Conservation (phyloP, 1,140 invertebrate species). For the Diplogasteroides magnus region DNA sequence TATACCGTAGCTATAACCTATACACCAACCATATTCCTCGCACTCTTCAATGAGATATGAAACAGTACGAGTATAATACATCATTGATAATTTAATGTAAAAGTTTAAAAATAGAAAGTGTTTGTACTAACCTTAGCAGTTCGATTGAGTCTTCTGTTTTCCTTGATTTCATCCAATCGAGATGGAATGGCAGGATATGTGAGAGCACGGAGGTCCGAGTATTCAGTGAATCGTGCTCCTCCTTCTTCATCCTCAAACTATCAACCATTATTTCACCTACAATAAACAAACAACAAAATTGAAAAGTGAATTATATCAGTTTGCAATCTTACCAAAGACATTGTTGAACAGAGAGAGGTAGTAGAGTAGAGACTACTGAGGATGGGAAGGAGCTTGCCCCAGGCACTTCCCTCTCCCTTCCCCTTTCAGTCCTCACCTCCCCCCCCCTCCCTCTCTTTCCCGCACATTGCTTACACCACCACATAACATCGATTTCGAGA, state of each 20-base stretch:
- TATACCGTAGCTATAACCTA: too few species aligned
- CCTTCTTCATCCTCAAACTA: conserved; percentile 10
- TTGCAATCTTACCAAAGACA: too few species aligned
- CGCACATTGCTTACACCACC: too few species aligned
- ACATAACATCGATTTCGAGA: too few species aligned
- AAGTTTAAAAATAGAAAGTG: too few species aligned
- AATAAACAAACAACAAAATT: background rate
- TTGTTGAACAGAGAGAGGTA: background rate
- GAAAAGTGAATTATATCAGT: background rate
- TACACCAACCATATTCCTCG: too few species aligned
- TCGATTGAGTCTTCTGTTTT: conserved; percentile 21
- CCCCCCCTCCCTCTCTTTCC: too few species aligned
- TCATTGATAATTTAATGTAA: too few species aligned
- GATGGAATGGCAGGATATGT: conserved; percentile 4
- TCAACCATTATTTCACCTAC: background rate
- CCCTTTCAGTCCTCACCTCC: too few species aligned
- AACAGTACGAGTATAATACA: too few species aligned
- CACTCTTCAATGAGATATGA: too few species aligned
- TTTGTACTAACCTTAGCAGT: conserved; percentile 13
- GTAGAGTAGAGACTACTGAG: background rate
- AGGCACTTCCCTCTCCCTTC: too few species aligned
- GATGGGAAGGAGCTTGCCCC: background rate
- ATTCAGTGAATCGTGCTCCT: conserved; percentile 20
- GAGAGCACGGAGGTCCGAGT: conserved; percentile 8
- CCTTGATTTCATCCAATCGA: conserved; percentile 19